Evolutionary conservation across 2,888 invertebrate species (phyloP).

Genomic region (Orthosia cruda): DNA sequence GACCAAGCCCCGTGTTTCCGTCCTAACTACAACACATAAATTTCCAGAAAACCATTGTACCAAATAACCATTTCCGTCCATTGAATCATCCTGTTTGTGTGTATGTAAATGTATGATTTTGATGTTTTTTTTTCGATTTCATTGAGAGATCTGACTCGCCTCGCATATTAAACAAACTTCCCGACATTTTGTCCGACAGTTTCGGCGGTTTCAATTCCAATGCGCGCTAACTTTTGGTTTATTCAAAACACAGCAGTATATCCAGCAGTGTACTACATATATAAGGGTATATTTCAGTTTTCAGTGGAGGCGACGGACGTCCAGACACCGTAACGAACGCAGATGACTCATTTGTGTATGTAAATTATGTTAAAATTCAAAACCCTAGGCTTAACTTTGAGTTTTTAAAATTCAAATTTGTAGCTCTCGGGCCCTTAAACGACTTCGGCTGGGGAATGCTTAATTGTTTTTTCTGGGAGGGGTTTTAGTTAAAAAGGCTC

Average conservation of each 20-base stretch:
- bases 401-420: conserved; percentile 78
- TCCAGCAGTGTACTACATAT: conserved; percentile 34
- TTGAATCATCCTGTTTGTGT: conserved; percentile 81
- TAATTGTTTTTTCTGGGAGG: conserved; percentile 72
- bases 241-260: conserved; percentile 24
- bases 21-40: conserved; percentile 71
- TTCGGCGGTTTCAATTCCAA: conserved; percentile 52
- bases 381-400: conserved; percentile 75
- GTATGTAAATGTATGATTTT: conserved; percentile 74
- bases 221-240: conserved; percentile 46
- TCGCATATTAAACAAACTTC: conserved; percentile 74
- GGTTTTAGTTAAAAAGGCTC: conserved; percentile 55
- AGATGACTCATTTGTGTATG: conserved; percentile 84
- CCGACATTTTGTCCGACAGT: conserved; percentile 59
- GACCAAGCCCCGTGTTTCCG: conserved; percentile 72
- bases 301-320: conserved; percentile 39
- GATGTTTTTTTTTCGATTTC: conserved; percentile 77
- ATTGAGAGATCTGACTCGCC: conserved; percentile 75
- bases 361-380: conserved; percentile 81
- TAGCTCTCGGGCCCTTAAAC: conserved; percentile 71
- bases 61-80: conserved; percentile 86
- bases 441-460: conserved; percentile 70
- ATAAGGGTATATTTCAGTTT: conserved; percentile 45
- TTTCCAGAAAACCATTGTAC: conserved; percentile 84
- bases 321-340: conserved; percentile 77